Evolutionary conservation across 2,888 invertebrate species (phyloP).

Genomic region (Drosophila antonietae): DNA sequence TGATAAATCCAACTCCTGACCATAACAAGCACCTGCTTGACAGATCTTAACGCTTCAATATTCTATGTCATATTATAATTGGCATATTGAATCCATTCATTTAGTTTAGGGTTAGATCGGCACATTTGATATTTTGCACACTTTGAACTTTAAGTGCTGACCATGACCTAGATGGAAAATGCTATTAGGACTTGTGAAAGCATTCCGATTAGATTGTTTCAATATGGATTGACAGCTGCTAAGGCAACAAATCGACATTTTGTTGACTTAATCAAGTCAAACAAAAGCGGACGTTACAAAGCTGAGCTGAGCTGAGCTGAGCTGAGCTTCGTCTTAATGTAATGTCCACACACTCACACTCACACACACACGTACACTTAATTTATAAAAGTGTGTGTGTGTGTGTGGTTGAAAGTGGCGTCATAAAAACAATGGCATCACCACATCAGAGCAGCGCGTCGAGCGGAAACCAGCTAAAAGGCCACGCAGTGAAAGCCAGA

Average conservation of each 20-base stretch:
- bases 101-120: not conserved
- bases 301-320: conserved; percentile 38
- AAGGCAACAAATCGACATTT: conserved; percentile 33
- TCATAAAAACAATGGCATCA: conserved; percentile 69
- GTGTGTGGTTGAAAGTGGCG: conserved; percentile 48
- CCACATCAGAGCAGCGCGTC: conserved; percentile 50
- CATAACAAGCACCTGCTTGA: not conserved
- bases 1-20: no score
- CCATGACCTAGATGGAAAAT: not conserved
- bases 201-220: conserved; percentile 17
- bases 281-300: conserved; percentile 43
- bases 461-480: conserved; percentile 74
- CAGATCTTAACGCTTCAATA: no score
- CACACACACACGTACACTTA: conserved; percentile 2
- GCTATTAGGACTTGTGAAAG: conserved; percentile 9
- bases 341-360: conserved; percentile 20
- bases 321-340: conserved; percentile 39
- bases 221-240: conserved; percentile 30
- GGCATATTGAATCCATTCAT: not conserved
- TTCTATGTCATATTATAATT: not conserved
- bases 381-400: conserved; percentile 4
- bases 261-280: conserved; percentile 46
- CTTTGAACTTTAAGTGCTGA: not conserved
- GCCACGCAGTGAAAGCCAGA: conserved; percentile 51
- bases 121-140: not conserved